Base-by-base conservation (phyloP, 2,797 vertebrate genomes). In the Threskiornis aethiopicus region DNA sequence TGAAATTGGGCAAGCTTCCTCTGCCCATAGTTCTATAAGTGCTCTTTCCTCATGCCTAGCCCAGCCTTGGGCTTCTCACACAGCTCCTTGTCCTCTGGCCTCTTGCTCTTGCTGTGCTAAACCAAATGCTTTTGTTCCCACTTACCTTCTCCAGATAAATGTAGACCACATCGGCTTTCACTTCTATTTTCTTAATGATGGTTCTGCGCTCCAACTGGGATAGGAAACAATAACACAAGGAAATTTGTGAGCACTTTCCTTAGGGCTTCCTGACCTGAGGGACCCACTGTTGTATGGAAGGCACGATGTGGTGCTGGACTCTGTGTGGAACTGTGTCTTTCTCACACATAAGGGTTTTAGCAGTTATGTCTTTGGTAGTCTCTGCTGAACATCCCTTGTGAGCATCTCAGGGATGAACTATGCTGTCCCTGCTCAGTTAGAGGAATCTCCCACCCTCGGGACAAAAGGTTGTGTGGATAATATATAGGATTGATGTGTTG, bases 91-190 rank as follows among this genome's bases (percentile, higher is more conserved):
- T 41, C 46, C 57, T 82, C 47, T 72, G 35, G 46, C 47, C 6
- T 69, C 46, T 77, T 79, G 44, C 31, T 87, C 19, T 72, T 13
- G 5, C 24, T 46, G 14, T 57, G 12, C 29, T 54, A 64, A 41
- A 87, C 9, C 49, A 80, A 57, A 72, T 33, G 16, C 9, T 51
- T 79, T 84, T 69, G 7, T 51, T 58, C 54, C 51, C 29, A 69
- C 91, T 72, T 92, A 97, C 97, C 91, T 96, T 96, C 35, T 96
- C 95, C 84, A 97, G 80, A 57, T 97, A 97, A 91, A 97, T 79
- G 92, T 93, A 97, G 82, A 95, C 58, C 49, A 84, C 79, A 66
- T 94, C 87, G 72, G 62, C 39, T 90, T 93, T 94, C 79, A 86
- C 93, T 94, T 97, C 95, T 71, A 16, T 62, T 92, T 97, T 97